Conservation (phyloP, 2,888 invertebrate species). For the Dinocampus coccinellae region DNA sequence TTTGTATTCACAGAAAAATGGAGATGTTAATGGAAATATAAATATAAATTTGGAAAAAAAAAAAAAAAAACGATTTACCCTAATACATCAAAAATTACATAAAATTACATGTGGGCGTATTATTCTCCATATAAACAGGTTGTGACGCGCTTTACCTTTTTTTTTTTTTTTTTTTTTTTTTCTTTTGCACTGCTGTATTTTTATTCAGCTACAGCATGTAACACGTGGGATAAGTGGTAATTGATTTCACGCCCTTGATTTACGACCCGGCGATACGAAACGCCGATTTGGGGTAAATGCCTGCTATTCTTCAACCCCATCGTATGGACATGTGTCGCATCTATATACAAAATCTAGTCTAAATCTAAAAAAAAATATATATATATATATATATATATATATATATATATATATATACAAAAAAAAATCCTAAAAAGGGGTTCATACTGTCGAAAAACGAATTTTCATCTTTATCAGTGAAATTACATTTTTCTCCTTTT, state of each 20-base stretch:
- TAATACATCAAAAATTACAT: no score
- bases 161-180: constrained; percentile 1
- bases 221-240: constrained; percentile 63
- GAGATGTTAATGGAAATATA: not conserved
- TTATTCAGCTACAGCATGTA: constrained; percentile 7
- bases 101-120: not conserved
- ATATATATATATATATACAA: constrained; percentile 26
- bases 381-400: constrained; percentile 27
- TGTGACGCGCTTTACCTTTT: not conserved
- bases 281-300: constrained; percentile 63
- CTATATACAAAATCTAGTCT: constrained; percentile 38
- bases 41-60: not conserved
- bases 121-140: not conserved
- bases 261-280: constrained; percentile 59
- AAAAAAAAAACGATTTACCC: not conserved
- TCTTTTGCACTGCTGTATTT: no score
- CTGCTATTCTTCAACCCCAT: constrained; percentile 34
- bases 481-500: constrained; percentile 40
- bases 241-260: constrained; percentile 69
- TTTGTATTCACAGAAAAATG: not conserved
- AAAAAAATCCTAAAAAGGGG: constrained; percentile 33
- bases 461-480: constrained; percentile 63
- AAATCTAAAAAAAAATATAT: not conserved
- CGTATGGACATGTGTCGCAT: constrained; percentile 51
- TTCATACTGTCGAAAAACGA: constrained; percentile 39